Base-by-base conservation (phyloP, 1,140 invertebrate genomes). In the Leptinotarsa defecta region DNA sequence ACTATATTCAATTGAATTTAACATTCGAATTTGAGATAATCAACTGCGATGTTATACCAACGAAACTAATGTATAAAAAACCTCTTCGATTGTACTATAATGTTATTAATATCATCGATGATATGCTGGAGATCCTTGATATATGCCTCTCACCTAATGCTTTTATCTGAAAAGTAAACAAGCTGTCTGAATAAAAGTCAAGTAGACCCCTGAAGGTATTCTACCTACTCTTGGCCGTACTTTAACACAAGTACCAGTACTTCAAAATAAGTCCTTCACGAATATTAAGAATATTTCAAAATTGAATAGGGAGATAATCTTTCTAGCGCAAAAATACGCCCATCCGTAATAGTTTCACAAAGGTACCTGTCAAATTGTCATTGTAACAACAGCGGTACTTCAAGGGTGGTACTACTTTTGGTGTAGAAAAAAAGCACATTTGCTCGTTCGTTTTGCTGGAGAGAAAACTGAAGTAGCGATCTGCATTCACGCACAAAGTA, bases 341-440 rank as follows among this genome's bases (percentile, higher is more conserved):
- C 52, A 57, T 19, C 6, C 52, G 52, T 57, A 17, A 57, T 57
- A 57, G 52, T 57, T 57, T 57, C 52, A 4, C n/a, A 57, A 17
- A 57, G n/a, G n/a, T 57, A 57, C 52, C 52, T 57, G 52, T 57
- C 52, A 57, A 57, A 57, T 57, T 57, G 52, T 57, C 52, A 57
- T 4, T 8, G 8, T 43, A 11, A 8, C 34, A 11, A 43, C 34
- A 43, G 8, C 2, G 34, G 34, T 11, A 43, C 34, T 43, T 43
- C 34, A 43, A 11, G 34, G 34, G 34, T 43, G 34, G 34, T 43
- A 43, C 8, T 11, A 43, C 34, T 43, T 43, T 11, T 43, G 11
- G 2, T 43, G 8, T 11, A 43, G 2, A 43, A 2, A 43, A 43
- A 43, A 43, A 43, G 2, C 34, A 43, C 8, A 3, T 43, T 43